phyloP scores from a whole-genome alignment of 2,888 invertebrate species.

The Aphelenchoides bicaudatus region DNA sequence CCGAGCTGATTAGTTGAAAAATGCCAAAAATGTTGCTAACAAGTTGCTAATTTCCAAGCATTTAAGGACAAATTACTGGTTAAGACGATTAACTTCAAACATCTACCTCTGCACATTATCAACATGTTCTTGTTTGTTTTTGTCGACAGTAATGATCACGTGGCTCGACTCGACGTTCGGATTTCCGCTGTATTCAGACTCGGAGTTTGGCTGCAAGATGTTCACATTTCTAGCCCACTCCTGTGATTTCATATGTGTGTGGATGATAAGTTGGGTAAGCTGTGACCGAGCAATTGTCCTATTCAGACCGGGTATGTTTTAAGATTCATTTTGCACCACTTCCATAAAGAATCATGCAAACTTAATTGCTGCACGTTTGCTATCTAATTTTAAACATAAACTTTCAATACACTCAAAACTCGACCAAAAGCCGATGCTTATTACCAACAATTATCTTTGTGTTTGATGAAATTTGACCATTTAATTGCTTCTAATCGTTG shows the following conservation, averaged over 20 bases:
- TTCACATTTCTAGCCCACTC: slow-evolving; percentile 57
- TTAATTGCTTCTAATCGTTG: no score
- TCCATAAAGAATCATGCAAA: no score
- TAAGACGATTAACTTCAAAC: slow-evolving; percentile 56
- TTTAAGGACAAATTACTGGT: slow-evolving; percentile 58
- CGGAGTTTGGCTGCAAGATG: slow-evolving; percentile 47
- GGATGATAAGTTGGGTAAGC: slow-evolving; percentile 57
- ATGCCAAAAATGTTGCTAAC: no score
- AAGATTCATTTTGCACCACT: background rate
- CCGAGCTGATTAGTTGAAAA: no score
- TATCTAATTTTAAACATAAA: background rate
- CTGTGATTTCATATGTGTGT: slow-evolving; percentile 52
- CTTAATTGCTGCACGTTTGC: background rate
- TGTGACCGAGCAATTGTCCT: slow-evolving; percentile 54
- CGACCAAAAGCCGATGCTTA: background rate
- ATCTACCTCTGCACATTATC: slow-evolving; percentile 56
- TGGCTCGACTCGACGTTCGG: slow-evolving; percentile 52
- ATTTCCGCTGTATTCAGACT: slow-evolving; percentile 48
- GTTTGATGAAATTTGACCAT: no score
- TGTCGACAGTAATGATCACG: slow-evolving; percentile 51
- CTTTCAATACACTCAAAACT: background rate
- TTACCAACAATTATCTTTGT: no score
- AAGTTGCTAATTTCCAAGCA: no score
- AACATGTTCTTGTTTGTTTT: slow-evolving; percentile 53
- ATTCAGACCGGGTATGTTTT: slow-evolving; percentile 44